A percentile compares a stretch with the other conserved stretches of the same genome.
Evolutionary conservation across 2,797 vertebrate genomes (phyloP).

Genomic region (Parauchenoglanis ngamensis): DNA sequence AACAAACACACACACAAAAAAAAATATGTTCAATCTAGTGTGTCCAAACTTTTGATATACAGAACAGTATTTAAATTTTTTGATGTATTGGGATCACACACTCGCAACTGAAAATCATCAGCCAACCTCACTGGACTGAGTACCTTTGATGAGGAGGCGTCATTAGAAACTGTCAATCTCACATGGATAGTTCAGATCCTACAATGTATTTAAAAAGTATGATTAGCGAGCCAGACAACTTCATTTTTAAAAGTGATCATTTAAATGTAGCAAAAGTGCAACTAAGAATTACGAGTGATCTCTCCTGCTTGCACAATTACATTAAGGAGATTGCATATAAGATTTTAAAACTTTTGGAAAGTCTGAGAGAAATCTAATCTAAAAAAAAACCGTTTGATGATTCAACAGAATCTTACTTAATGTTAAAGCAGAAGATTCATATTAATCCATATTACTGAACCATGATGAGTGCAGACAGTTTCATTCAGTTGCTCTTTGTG

Average conservation of each 20-base stretch:
- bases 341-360: not conserved
- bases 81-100: constrained; percentile 11
- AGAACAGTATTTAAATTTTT: constrained; percentile 31
- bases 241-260: not conserved
- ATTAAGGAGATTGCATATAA: not conserved
- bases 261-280: not conserved
- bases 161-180: constrained; percentile 80
- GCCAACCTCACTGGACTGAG: constrained; percentile 79
- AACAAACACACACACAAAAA: too few species aligned
- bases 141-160: constrained; percentile 88
- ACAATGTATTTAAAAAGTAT: not conserved
- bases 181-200: constrained; percentile 50
- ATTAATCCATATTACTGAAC: constrained; percentile 25
- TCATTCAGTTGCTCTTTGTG: constrained; percentile 61
- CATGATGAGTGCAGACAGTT: constrained; percentile 59
- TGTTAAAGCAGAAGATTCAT: not conserved
- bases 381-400: not conserved
- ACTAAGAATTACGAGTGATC: not conserved
- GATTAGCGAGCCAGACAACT: not conserved
- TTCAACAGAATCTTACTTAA: not conserved
- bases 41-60: not conserved
- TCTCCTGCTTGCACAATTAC: not conserved
- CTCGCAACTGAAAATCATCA: constrained; percentile 71
- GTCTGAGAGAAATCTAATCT: not conserved
- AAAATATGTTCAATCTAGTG: not conserved